A percentile compares a stretch with the other conserved stretches of the same genome.
phyloP scores from a whole-genome alignment of 64 coral and sea anemone species.

The Montipora foliosa region DNA sequence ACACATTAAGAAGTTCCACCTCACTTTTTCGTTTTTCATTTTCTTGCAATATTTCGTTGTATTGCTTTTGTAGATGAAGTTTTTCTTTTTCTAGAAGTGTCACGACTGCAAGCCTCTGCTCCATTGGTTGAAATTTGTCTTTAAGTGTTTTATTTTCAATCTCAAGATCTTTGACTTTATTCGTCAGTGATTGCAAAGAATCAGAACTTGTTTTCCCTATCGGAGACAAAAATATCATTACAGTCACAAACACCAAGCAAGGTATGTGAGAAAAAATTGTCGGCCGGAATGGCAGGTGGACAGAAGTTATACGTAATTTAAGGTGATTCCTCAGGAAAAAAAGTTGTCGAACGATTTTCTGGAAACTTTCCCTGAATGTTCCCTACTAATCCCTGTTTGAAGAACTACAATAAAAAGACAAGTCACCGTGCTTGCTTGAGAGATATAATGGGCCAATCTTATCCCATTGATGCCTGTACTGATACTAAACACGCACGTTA shows the following conservation, averaged over 20 bases:
- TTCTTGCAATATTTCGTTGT: conserved; percentile 58
- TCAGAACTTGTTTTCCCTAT: conserved; percentile 40
- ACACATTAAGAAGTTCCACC: not conserved
- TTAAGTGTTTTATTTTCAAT: conserved; percentile 19
- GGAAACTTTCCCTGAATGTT: too few relatives aligned
- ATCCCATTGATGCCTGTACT: too few relatives aligned
- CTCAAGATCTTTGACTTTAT: conserved; percentile 59
- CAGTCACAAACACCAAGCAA: not conserved
- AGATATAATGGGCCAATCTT: too few relatives aligned
- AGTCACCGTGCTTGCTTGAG: too few relatives aligned
- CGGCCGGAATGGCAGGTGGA: too few relatives aligned
- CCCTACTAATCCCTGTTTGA: too few relatives aligned
- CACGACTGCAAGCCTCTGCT: conserved; percentile 36
- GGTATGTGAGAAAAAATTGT: not conserved
- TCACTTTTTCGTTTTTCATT: conserved; percentile 36
- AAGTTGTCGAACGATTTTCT: too few relatives aligned
- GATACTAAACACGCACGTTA: too few relatives aligned
- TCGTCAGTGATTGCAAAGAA: conserved; percentile 22
- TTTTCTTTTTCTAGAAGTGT: conserved; percentile 75
- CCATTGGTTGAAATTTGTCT: conserved; percentile 43
- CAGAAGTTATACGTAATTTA: too few relatives aligned
- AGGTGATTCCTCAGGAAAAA: too few relatives aligned
- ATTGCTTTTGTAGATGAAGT: conserved; percentile 59
- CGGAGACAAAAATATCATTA: not conserved
- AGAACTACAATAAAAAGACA: too few relatives aligned